phyloP scores from a whole-genome alignment of 2,888 invertebrate genomes.

The Nasonia oneida region DNA sequence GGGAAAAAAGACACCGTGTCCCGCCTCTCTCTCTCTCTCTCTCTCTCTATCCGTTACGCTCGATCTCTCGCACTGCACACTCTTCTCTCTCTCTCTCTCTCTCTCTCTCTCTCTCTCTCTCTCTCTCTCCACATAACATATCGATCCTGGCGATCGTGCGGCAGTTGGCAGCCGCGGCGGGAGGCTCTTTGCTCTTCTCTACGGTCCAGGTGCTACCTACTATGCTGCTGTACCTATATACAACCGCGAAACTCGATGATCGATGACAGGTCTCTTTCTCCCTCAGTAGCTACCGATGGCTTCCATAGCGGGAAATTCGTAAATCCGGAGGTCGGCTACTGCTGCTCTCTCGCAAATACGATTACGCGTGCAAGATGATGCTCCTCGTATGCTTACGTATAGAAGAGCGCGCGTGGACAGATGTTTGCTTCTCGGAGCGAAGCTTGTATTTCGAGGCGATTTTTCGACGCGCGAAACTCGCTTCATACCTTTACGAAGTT shows the following conservation, averaged over 20 bases:
- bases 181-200: conserved; percentile 3
- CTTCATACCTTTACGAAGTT: neutral
- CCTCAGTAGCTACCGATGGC: neutral
- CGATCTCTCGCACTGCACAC: conserved; percentile 6
- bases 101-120: neutral
- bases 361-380: conserved; percentile 25
- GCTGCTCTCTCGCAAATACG: conserved; percentile 39
- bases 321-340: conserved; percentile 17
- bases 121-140: neutral
- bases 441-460: neutral
- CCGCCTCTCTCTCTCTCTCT: neutral
- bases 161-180: conserved; percentile 43
- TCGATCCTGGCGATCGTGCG: conserved; percentile 1
- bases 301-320: conserved; percentile 26
- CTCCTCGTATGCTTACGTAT: neutral
- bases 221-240: neutral
- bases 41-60: neutral
- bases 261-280: conserved; percentile 55
- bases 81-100: neutral
- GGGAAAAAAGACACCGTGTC: neutral
- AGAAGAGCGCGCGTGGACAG: neutral
- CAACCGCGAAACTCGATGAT: conserved; percentile 40
- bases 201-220: conserved; percentile 52
- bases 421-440: neutral
- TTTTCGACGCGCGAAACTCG: neutral